Base-by-base conservation (phyloP, 2,797 vertebrate species). In the Sarcoramphus papa region DNA sequence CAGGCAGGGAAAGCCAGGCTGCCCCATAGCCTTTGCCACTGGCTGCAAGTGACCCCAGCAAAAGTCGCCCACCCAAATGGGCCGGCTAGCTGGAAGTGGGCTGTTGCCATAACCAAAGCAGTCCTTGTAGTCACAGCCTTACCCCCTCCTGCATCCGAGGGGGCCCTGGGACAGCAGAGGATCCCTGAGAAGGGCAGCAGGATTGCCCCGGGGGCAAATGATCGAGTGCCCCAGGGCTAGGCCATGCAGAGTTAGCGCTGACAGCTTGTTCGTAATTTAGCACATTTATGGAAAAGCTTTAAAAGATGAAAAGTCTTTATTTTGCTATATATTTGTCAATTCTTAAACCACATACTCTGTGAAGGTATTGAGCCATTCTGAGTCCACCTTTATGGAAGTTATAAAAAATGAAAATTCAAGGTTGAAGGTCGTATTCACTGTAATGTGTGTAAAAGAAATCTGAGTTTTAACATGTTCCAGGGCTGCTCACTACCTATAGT, bases 91-190 rank as follows among this genome's bases (percentile, higher is more conserved):
- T 35, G 85, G 59, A 25, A 33, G 22, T 3, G 23, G 19, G 22
- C 15, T 59, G n/a, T 30, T 14, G 35, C 23, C 50, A 54, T 3
- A 13, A 16, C 21, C 59, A 51, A 51, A 59, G 51, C n/a, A 30
- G 4, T 35, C 43, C 33, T 23, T 21, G 59, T 6, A 35, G 40
- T 19, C 73, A 31, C 43, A 78, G 37, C n/a, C 16, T 9, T 5
- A 3, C 7, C 37, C 6, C 2, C 8, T 5, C 53, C 43, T 48
- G 56, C 28, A n/a, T 3, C n/a, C 4, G 0, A 76, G 56, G 45
- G 14, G 12, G 12, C 56, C 10, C 67, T 84, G 59, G 28, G 50
- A 24, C 2, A 3, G 14, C 60, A 68, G 23, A 50, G n/a, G 14
- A 56, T 3, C 23, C 40, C 65, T 22, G 43, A 68, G 40, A n/a